Percentiles rank a stretch among this genome's conserved stretches.
phyloP scores from a whole-genome alignment of 2,113 vertebrate genomes.

The Nanger granti region DNA sequence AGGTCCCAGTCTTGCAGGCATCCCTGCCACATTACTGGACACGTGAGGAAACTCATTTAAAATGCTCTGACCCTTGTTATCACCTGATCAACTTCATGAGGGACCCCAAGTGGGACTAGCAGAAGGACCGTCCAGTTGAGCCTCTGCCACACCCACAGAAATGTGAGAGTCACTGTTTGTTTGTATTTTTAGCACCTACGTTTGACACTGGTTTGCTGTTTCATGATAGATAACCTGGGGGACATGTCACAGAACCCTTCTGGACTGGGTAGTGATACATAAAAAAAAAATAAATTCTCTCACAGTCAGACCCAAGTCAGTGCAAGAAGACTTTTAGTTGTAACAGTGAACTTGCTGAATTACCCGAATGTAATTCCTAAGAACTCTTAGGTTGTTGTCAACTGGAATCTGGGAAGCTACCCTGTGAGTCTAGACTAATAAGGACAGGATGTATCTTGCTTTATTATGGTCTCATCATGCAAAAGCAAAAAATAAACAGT shows the following conservation, averaged over 20 bases:
- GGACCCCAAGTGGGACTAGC: neutral
- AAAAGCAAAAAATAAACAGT: slow-evolving; percentile 49
- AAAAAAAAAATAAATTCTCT: neutral
- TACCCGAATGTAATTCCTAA: neutral
- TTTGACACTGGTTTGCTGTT: neutral
- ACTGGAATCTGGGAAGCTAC: neutral
- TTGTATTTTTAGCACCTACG: neutral
- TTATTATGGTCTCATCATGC: slow-evolving; percentile 48
- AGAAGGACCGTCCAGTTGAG: neutral
- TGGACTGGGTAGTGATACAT: neutral
- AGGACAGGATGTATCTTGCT: slow-evolving; percentile 26
- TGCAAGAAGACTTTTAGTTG: neutral
- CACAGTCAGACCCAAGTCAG: neutral
- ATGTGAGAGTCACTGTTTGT: neutral
- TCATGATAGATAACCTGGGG: no score
- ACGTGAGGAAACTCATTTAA: neutral
- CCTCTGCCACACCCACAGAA: neutral
- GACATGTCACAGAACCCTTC: neutral
- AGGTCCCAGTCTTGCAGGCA: neutral
- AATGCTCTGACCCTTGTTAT: neutral
- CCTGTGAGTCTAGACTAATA: neutral
- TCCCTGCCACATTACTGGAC: neutral
- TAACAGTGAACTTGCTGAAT: neutral
- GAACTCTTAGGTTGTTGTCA: neutral
- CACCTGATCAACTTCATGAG: neutral